phyloP scores from a whole-genome alignment of 2,888 invertebrate species.

The Trissolcus brochymenae region DNA sequence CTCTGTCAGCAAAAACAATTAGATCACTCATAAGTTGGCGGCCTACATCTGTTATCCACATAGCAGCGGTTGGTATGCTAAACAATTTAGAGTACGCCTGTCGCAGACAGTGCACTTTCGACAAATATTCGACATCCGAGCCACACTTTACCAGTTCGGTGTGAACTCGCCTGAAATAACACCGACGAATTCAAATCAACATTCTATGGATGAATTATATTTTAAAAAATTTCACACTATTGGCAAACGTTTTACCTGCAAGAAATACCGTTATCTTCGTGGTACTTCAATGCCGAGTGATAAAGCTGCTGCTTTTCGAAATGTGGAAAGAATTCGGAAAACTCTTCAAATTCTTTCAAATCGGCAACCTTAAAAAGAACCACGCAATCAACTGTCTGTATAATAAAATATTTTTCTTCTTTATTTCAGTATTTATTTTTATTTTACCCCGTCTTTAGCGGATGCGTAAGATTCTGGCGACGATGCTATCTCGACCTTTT shows the following conservation, averaged over 20 bases:
- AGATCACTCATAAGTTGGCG: conserved; percentile 92
- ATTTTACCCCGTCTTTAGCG: conserved; percentile 89
- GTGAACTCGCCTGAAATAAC: conserved; percentile 82
- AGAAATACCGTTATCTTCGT: conserved; percentile 85
- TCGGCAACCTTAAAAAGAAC: conserved; percentile 83
- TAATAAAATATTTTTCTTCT: not conserved
- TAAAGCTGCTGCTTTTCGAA: conserved; percentile 90
- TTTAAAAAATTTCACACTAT: no score
- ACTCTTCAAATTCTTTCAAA: conserved; percentile 91
- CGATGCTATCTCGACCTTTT: conserved; percentile 81
- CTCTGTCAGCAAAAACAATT: conserved; percentile 91
- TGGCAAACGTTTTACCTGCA: conserved; percentile 76
- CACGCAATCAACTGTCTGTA: no score
- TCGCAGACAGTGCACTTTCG: conserved; percentile 95
- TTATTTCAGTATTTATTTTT: not conserved
- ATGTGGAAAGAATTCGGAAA: conserved; percentile 85
- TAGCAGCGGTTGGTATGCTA: conserved; percentile 82
- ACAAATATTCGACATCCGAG: conserved; percentile 95
- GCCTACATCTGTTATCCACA: conserved; percentile 93
- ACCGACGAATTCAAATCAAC: not conserved
- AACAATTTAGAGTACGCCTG: conserved; percentile 90
- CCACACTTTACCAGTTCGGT: conserved; percentile 92
- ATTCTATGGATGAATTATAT: not conserved
- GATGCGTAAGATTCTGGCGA: conserved; percentile 98
- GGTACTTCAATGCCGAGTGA: conserved; percentile 88